These are phyloP conservation scores for Neostethus bicornis DNA, from an alignment of 2,797 vertebrate species.

Conservation along the genomic window DNA sequence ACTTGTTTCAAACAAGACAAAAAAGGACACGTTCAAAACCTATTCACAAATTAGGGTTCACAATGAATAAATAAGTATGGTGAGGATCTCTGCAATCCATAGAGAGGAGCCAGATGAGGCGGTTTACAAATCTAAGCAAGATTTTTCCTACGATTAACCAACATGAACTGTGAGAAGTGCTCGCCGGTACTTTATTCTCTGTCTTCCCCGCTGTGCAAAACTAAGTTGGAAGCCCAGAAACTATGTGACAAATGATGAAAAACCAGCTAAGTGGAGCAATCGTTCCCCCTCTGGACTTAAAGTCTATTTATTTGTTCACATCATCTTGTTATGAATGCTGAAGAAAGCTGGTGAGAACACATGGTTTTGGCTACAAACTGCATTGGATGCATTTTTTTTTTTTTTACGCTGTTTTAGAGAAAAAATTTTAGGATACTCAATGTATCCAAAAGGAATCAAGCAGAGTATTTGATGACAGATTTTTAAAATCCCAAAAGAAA, in stretches of 20 bases:
- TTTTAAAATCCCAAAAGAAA: conserved; percentile 38
- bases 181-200: conserved; percentile 44
- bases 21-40: too few relatives aligned
- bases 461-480: conserved; percentile 21
- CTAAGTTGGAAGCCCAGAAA: conserved; percentile 32
- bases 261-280: conserved; percentile 45
- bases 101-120: too few relatives aligned
- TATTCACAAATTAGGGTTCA: too few relatives aligned
- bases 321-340: conserved; percentile 43
- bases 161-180: conserved; percentile 41
- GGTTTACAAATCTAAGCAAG: too few relatives aligned
- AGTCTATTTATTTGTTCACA: conserved; percentile 45
- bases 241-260: conserved; percentile 37
- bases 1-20: too few relatives aligned
- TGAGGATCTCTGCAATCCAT: too few relatives aligned
- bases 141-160: conserved; percentile 49
- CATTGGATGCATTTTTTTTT: not conserved
- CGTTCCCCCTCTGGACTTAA: conserved; percentile 45
- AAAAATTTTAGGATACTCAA: conserved; percentile 6
- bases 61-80: too few relatives aligned
- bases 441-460: conserved; percentile 16
- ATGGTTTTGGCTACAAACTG: conserved; percentile 36
- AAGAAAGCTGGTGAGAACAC: conserved; percentile 26
- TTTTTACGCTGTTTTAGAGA: conserved; percentile 33
- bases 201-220: conserved; percentile 39